Evolutionary conservation across 2,888 invertebrate species (phyloP), one percentile per base, ranked within the genome.

Genomic region (Phyllotreta cruciferae): DNA sequence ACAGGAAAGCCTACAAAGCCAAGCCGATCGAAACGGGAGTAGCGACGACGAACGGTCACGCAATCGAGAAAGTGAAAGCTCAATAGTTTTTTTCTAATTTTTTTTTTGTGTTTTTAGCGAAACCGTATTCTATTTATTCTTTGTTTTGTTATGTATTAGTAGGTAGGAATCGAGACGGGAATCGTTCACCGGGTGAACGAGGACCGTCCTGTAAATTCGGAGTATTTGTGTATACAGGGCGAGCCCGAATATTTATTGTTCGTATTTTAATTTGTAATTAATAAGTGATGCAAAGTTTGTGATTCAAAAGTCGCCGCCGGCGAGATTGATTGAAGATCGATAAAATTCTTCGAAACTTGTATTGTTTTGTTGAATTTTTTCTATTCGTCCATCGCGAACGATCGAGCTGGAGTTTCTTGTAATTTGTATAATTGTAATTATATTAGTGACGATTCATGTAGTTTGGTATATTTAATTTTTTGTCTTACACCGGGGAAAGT

Each of bases 1-100:
- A 92, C 78, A 77, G 76, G 52, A 81, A 81, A 66, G 79, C 81
- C 4, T 82, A 82, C 70, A 71, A 57, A 6, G 39, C 47, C 13
- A 62, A 60, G 39, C 11, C 53, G 8, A 34, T 53, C 24, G 35
- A 53, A 14, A 14, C 45, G 8, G 37, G 37, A 10, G 49, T 10
- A n/a, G 3, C 39, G 38, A 41, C 14, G 35, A 55, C 55, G 11
- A 56, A 55, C 41, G 38, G 39, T 54, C 14, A 37, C 54, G 11
- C 14, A 41, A 38, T 13, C 24, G 24, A 54, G 35, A 63, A 63
- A 58, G 45, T 58, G 24, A 63, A 63, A 63, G 63, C 53, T 9
- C 42, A 58, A 6, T 63, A 58, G 47, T 41, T 24, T 13, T 57
- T 47, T 34, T n/a, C n/a, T 11, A 35, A 49, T 57, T 57, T 52